phyloP scores from a whole-genome alignment of 2,888 invertebrate species.

The Ichneumoninae sp. region DNA sequence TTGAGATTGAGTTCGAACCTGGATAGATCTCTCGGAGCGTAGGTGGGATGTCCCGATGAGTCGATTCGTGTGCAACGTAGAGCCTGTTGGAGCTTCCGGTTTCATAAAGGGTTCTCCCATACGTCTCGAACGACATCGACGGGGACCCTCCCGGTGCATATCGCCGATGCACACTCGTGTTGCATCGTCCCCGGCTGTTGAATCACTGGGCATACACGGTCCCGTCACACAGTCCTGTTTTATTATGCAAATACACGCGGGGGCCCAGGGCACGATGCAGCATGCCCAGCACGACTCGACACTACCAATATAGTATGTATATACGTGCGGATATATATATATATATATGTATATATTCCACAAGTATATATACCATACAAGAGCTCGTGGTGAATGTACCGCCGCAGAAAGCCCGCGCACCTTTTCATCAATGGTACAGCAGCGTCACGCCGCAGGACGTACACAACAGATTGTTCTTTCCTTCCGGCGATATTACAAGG shows the following conservation, averaged over 20 bases:
- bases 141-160: conserved; percentile 39
- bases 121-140: conserved; percentile 22
- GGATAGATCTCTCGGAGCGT: background rate
- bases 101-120: conserved; percentile 52
- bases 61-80: conserved; percentile 43
- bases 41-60: conserved; percentile 31
- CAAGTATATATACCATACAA: conserved; percentile 22
- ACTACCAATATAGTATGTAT: conserved; percentile 14
- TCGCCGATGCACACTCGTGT: conserved; percentile 62
- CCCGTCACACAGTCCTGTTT: conserved; percentile 75
- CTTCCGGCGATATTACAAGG: conserved; percentile 59
- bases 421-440: conserved; percentile 63
- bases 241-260: conserved; percentile 79
- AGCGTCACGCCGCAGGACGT: conserved; percentile 45
- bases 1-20: background rate
- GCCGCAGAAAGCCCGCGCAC: conserved; percentile 22
- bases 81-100: conserved; percentile 57
- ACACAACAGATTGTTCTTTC: conserved; percentile 58
- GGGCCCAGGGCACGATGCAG: conserved; percentile 65
- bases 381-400: conserved; percentile 53
- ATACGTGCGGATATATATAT: conserved; percentile 11
- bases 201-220: conserved; percentile 63
- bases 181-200: conserved; percentile 57
- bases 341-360: conserved; percentile 22
- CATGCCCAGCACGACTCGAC: conserved; percentile 64